phyloP scores from a whole-genome alignment of 2,888 invertebrate species.

The Drosophila nr. medialis region DNA sequence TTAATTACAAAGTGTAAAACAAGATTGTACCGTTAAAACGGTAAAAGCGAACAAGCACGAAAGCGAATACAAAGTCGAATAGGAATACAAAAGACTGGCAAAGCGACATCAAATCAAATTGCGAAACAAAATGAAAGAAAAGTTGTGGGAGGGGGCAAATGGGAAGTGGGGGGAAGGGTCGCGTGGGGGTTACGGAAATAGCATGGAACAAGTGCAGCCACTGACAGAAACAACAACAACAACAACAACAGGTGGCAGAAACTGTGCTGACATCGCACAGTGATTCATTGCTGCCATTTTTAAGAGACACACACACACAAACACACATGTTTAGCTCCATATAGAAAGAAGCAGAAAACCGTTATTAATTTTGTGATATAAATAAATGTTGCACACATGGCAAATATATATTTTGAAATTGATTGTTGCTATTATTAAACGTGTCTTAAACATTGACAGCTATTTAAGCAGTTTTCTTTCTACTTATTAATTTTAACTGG shows the following conservation, averaged over 20 bases:
- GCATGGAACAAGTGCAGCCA: conserved; percentile 39
- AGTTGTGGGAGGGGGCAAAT: conserved; percentile 5
- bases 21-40: conserved; percentile 21
- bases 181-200: conserved; percentile 33
- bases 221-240: conserved; percentile 26
- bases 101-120: conserved; percentile 66
- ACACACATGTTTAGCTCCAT: neutral
- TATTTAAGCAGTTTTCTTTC: neutral
- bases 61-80: conserved; percentile 13
- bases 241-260: conserved; percentile 67
- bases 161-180: neutral
- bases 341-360: neutral
- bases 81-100: conserved; percentile 38
- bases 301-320: neutral
- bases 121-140: conserved; percentile 52
- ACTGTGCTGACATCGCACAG: conserved; percentile 23
- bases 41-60: conserved; percentile 5
- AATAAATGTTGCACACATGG: neutral
- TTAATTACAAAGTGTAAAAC: conserved; percentile 69
- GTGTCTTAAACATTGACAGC: neutral
- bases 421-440: neutral
- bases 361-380: conserved; percentile 2
- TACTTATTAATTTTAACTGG: no score
- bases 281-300: conserved; percentile 18
- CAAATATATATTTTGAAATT: neutral